Evolutionary conservation across 2,888 invertebrate species (phyloP).

Genomic region (Leucozona laternaria): DNA sequence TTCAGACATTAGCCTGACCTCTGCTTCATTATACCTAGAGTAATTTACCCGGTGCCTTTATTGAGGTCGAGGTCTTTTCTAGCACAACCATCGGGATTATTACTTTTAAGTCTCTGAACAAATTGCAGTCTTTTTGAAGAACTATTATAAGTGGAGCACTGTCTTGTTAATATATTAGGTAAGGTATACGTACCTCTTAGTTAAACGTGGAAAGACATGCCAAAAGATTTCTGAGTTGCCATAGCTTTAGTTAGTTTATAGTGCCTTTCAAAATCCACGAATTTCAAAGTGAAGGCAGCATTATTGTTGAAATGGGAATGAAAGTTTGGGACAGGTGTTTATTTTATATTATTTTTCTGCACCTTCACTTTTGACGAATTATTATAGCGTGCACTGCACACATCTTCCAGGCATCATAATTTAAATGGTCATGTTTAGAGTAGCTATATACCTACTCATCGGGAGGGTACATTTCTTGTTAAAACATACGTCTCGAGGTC

Average conservation of each 20-base stretch:
- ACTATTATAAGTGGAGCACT: constrained; percentile 33
- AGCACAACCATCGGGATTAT: constrained; percentile 25
- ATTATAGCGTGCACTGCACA: constrained; percentile 23
- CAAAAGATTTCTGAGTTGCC: neutral
- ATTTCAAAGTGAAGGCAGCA: constrained; percentile 34
- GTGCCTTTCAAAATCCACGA: constrained; percentile 35
- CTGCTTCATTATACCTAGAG: constrained; percentile 53
- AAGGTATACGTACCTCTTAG: neutral
- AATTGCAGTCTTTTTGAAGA: constrained; percentile 26
- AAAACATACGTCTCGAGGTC: neutral
- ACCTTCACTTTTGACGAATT: constrained; percentile 64
- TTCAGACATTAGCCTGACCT: constrained; percentile 58
- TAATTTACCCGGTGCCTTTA: constrained; percentile 46
- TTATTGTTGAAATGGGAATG: constrained; percentile 37
- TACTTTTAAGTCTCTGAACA: constrained; percentile 4
- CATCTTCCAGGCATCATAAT: constrained; percentile 7
- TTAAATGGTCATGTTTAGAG: constrained; percentile 11
- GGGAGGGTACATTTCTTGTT: neutral
- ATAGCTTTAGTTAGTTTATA: neutral
- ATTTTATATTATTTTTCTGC: constrained; percentile 45
- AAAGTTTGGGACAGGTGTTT: constrained; percentile 62
- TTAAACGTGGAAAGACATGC: neutral
- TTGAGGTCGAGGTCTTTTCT: constrained; percentile 56
- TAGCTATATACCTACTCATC: neutral
- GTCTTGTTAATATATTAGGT: neutral